phyloP scores from a whole-genome alignment of 1,140 invertebrate species.

The Drepana arcuata region DNA sequence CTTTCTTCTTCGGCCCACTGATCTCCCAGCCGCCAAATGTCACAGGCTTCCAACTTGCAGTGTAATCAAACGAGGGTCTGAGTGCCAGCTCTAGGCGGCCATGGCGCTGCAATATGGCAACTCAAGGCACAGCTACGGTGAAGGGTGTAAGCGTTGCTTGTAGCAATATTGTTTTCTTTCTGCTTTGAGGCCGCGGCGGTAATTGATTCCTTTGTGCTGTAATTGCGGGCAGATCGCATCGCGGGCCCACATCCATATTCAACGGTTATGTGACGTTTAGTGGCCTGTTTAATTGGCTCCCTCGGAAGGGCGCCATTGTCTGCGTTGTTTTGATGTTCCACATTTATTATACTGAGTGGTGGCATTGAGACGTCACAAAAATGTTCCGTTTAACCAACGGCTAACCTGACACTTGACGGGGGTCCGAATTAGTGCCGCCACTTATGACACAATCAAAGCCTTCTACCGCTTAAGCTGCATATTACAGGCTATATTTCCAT shows the following conservation, averaged over 20 bases:
- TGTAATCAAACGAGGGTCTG: too few species aligned
- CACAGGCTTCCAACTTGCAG: too few species aligned
- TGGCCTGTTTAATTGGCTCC: slow-evolving; percentile 27
- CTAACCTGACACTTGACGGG: too few species aligned
- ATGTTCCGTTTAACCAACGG: too few species aligned
- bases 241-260: slow-evolving; percentile 22
- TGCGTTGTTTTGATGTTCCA: not conserved
- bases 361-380: too few species aligned
- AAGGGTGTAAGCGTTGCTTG: slow-evolving; percentile 36
- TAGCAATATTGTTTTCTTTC: slow-evolving; percentile 47
- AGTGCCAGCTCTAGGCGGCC: slow-evolving; percentile 7
- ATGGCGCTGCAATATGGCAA: slow-evolving; percentile 16
- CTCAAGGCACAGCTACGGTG: slow-evolving; percentile 29
- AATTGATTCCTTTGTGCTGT: slow-evolving; percentile 54
- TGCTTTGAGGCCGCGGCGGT: slow-evolving; percentile 24
- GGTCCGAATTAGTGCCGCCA: too few species aligned
- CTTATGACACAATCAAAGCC: too few species aligned
- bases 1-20: too few species aligned
- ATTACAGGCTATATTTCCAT: too few species aligned
- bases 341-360: too few species aligned
- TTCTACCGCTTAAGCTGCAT: too few species aligned
- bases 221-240: slow-evolving; percentile 45
- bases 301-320: slow-evolving; percentile 2
- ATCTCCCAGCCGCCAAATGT: too few species aligned
- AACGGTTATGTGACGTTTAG: slow-evolving; percentile 28